These are phyloP conservation scores for Rhabdomys dilectus DNA, from an alignment of 2,113 vertebrate species.

Conservation along the genomic window DNA sequence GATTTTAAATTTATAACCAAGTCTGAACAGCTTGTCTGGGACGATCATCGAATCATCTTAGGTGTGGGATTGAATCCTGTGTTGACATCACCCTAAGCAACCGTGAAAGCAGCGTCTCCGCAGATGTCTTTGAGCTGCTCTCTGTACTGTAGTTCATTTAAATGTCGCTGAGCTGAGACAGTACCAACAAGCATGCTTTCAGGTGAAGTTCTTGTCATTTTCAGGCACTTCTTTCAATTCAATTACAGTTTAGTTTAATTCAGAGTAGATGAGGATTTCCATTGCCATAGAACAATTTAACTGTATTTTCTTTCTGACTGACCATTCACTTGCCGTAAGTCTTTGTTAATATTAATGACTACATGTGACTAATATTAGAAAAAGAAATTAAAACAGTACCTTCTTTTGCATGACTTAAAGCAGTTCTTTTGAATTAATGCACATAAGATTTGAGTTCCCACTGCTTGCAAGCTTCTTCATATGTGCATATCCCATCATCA, in stretches of 20 bases:
- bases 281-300: constrained; percentile 11
- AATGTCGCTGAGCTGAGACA: neutral
- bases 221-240: neutral
- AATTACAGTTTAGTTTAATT: constrained; percentile 58
- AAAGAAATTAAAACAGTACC: constrained; percentile 13
- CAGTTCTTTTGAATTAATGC: neutral
- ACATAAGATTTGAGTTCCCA: constrained; percentile 7
- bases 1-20: constrained; percentile 55
- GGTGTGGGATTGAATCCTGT: neutral
- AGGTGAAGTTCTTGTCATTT: constrained; percentile 31
- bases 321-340: constrained; percentile 27
- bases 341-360: constrained; percentile 33
- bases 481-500: neutral
- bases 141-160: constrained; percentile 43
- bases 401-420: constrained; percentile 16
- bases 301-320: constrained; percentile 27
- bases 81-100: constrained; percentile 39
- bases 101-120: constrained; percentile 8
- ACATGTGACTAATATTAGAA: neutral
- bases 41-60: neutral
- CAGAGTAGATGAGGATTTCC: neutral
- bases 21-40: constrained; percentile 24
- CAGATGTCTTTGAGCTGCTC: neutral
- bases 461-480: neutral
- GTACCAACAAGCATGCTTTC: neutral